phyloP scores from a whole-genome alignment of 2,797 vertebrate species.

The Lutjanus argentimaculatus region DNA sequence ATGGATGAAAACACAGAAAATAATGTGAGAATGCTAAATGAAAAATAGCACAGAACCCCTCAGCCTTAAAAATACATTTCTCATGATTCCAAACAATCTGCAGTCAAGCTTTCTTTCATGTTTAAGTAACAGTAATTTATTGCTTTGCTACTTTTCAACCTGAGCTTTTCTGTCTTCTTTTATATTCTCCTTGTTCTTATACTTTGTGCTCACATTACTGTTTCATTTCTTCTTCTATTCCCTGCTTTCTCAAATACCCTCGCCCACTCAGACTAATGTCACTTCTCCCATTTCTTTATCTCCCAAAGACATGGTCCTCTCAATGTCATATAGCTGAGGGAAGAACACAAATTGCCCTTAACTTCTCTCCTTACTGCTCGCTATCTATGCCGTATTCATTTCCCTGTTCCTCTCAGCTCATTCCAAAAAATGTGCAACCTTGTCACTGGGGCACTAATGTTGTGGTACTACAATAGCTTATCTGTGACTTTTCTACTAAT shows the following conservation, averaged over 20 bases:
- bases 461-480: constrained; percentile 38
- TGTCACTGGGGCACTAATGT: constrained; percentile 18
- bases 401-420: constrained; percentile 23
- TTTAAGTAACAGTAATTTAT: neutral
- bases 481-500: constrained; percentile 41
- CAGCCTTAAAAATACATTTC: neutral
- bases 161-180: neutral
- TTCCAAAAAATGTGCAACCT: constrained; percentile 46
- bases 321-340: constrained; percentile 41
- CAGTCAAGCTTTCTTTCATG: neutral
- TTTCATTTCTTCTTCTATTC: constrained; percentile 6
- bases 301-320: constrained; percentile 37
- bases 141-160: neutral
- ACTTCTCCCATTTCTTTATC: constrained; percentile 53
- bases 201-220: constrained; percentile 12
- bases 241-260: constrained; percentile 27
- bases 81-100: neutral
- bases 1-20: neutral
- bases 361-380: constrained; percentile 28
- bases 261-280: constrained; percentile 32
- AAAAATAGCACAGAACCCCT: neutral
- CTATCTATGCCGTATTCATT: constrained; percentile 49
- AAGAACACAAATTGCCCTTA: constrained; percentile 36
- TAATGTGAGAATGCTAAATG: neutral
- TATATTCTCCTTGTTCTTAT: neutral